Percentiles rank a stretch among this genome's conserved stretches.
Conservation (phyloP, 2,888 invertebrate genomes). For the Neuroscelio doddi region DNA sequence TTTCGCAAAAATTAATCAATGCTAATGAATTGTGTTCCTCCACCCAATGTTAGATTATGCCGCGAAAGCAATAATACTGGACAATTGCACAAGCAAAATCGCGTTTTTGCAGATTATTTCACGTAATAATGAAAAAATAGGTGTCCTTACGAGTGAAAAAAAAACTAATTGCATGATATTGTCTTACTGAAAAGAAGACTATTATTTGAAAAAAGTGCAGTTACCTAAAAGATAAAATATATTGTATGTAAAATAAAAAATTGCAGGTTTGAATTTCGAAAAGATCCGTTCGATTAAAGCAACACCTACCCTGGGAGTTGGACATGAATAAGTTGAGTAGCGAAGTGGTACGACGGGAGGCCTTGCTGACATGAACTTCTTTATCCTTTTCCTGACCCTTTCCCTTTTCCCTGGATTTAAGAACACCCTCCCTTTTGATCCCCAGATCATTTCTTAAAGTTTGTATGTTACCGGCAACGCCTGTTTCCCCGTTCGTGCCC, state of each 20-base stretch:
- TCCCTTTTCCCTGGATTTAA: conserved; percentile 62
- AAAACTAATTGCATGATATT: too few species aligned
- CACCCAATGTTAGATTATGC: conserved; percentile 62
- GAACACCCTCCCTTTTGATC: conserved; percentile 66
- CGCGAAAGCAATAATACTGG: conserved; percentile 56
- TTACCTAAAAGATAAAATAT: too few species aligned
- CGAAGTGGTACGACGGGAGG: conserved; percentile 94
- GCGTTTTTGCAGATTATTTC: too few species aligned
- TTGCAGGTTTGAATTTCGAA: too few species aligned
- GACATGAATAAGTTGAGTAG: conserved; percentile 96
- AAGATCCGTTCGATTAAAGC: conserved; percentile 6
- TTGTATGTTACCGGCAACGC: conserved; percentile 70
- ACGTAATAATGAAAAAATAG: too few species aligned
- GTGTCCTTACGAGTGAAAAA: too few species aligned
- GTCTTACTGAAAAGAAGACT: too few species aligned
- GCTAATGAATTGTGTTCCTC: too few species aligned
- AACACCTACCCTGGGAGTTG: conserved; percentile 89
- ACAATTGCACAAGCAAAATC: neutral
- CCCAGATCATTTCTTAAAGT: conserved; percentile 67
- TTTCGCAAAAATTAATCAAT: too few species aligned
- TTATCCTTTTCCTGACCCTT: conserved; percentile 62
- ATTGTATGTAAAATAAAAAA: too few species aligned
- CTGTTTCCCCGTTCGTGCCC: conserved; percentile 69
- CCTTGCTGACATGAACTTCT: conserved; percentile 75
- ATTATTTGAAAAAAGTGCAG: too few species aligned